phyloP scores from a whole-genome alignment of 2,888 invertebrate genomes.

The Copidosoma aretas region DNA sequence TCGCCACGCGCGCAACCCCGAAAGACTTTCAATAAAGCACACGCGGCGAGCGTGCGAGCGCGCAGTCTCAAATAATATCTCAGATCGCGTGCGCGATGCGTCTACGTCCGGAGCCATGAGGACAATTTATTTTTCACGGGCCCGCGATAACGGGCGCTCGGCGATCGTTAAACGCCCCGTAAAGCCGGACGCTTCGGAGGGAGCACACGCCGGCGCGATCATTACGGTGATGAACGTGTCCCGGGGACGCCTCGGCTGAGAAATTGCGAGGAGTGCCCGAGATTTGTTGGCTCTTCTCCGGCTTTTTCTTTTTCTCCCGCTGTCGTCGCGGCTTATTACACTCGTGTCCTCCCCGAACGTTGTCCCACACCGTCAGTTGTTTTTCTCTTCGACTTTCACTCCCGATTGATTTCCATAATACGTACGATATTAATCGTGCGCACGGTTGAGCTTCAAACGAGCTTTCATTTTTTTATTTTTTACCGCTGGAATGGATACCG shows the following conservation, averaged over 20 bases:
- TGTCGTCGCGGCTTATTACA: not conserved
- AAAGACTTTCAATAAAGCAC: conserved; percentile 2
- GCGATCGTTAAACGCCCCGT: conserved; percentile 26
- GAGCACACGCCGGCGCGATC: not conserved
- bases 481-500: no score
- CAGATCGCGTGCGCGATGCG: not conserved
- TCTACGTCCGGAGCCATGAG: conserved; percentile 7
- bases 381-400: no score
- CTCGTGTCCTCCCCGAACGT: no score
- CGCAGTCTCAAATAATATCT: conserved; percentile 1
- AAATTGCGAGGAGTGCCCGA: not conserved
- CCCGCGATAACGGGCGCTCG: not conserved
- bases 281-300: no score
- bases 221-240: conserved; percentile 19
- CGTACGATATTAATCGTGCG: no score
- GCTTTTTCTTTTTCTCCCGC: not conserved
- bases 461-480: no score
- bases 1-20: no score
- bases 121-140: conserved; percentile 24
- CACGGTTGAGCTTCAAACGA: no score
- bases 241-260: not conserved
- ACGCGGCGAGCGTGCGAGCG: not conserved
- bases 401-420: no score
- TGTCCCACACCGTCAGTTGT: no score
- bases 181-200: conserved; percentile 17